Percentiles rank a stretch among this genome's conserved stretches.
Evolutionary conservation across 23 tunicate species (phyloP).

Genomic region (Styela clava): DNA sequence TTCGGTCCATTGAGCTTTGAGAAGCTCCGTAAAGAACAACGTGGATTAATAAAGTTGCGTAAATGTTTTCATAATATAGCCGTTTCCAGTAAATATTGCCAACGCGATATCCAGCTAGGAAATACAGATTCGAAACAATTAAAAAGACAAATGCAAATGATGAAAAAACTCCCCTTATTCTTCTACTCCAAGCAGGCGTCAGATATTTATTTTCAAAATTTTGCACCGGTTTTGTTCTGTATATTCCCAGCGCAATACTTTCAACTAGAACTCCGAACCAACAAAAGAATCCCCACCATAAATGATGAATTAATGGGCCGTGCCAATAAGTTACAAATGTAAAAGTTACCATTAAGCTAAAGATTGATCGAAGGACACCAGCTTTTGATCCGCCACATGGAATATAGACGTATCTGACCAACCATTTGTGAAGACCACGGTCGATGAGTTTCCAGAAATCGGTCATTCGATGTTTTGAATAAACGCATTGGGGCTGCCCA

Average conservation of each 20-base stretch:
- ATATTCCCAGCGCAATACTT: constrained; percentile 45
- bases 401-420: constrained; percentile 69
- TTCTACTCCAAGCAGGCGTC: constrained; percentile 46
- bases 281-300: constrained; percentile 58
- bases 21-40: constrained; percentile 42
- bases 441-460: constrained; percentile 94
- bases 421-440: constrained; percentile 88
- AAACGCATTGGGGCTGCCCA: constrained; percentile 80
- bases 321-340: constrained; percentile 81
- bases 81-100: constrained; percentile 48
- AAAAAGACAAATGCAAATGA: constrained; percentile 51
- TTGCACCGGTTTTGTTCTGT: constrained; percentile 32
- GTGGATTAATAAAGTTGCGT: constrained; percentile 31
- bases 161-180: constrained; percentile 52
- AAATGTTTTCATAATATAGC: constrained; percentile 42
- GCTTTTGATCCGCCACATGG: constrained; percentile 59
- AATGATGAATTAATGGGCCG: constrained; percentile 27
- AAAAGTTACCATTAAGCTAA: constrained; percentile 45
- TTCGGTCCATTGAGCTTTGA: constrained; percentile 59
- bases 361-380: constrained; percentile 13
- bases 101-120: constrained; percentile 41
- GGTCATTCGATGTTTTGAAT: constrained; percentile 65
- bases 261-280: constrained; percentile 83
- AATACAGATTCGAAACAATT: constrained; percentile 63
- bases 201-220: constrained; percentile 48